Evolutionary conservation across 2,797 vertebrate species (phyloP).

Genomic region (Cryptoblepharus egeriae): DNA sequence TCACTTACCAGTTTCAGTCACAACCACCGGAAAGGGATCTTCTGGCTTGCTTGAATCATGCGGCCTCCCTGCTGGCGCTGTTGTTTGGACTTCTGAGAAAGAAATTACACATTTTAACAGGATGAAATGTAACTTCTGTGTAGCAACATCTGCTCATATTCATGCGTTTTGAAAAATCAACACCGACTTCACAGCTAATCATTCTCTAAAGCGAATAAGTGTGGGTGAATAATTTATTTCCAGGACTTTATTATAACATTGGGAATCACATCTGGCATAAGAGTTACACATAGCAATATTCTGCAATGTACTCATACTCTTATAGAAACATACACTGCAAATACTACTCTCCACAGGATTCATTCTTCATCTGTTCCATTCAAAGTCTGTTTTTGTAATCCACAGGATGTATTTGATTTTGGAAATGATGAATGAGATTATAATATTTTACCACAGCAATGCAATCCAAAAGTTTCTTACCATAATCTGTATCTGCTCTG

Average conservation of each 20-base stretch:
- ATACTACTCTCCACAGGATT: constrained; percentile 43
- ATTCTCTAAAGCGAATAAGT: constrained; percentile 10
- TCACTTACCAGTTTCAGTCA: constrained; percentile 83
- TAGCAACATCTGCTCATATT: constrained; percentile 6
- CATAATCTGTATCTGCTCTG: constrained; percentile 66
- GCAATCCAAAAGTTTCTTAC: constrained; percentile 63
- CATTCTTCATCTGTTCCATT: constrained; percentile 33
- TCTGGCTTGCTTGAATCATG: constrained; percentile 78
- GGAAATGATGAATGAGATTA: constrained; percentile 16
- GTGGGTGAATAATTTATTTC: constrained; percentile 23
- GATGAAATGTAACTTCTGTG: background rate
- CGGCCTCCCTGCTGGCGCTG: constrained; percentile 74
- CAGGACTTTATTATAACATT: constrained; percentile 17
- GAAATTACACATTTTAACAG: constrained; percentile 13
- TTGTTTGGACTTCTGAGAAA: constrained; percentile 79
- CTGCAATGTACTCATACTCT: constrained; percentile 27
- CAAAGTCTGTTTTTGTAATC: constrained; percentile 41
- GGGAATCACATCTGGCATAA: constrained; percentile 46
- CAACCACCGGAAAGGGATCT: constrained; percentile 80
- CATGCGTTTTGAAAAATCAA: constrained; percentile 17
- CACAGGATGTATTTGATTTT: constrained; percentile 28
- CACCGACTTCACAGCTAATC: background rate
- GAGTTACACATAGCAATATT: constrained; percentile 43
- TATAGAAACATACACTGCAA: constrained; percentile 29
- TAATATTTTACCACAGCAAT: constrained; percentile 34